Base-by-base conservation (phyloP, 2,113 vertebrate genomes). In the Neodontobutis hainanensis region DNA sequence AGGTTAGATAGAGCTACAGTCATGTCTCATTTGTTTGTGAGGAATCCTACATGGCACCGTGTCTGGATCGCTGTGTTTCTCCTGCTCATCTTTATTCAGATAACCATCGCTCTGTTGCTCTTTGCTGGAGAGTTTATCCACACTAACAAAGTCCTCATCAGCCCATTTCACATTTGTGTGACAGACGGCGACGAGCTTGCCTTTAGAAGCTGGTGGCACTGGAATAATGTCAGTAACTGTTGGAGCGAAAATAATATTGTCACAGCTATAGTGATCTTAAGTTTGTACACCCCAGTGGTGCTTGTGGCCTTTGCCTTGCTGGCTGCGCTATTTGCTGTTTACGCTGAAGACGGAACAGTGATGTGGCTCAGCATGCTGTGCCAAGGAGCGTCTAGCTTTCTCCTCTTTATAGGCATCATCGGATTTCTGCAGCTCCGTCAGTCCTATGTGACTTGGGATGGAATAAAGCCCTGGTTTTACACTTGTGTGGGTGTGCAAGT, bases 281-380 rank as follows among this genome's bases (percentile, higher is more conserved):
- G 48, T 44, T 43, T 83, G 14, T 82, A 75, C 6, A 2, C 32
- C 27, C 68, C 82, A 4, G 0, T 85, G 44, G 70, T 62, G 42
- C 53, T 86, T 0, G 64, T 82, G 47, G 53, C 32, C 15, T 86
- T 89, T 63, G 67, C 76, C 10, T 65, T 82, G 16, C 51, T 89
- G 57, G 56, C 66, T 27, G 9, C 68, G 55, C n/a, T 82, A 34
- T 65, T 81, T 1, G 45, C 70, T 8, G 42, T 42, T 15, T 74
- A 72, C 8, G 27, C 27, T 58, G 58, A 57, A 58, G 77, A 85
- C 36, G 12, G 8, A 73, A 5, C 51, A n/a, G 36, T n/a, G 3
- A 15, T 81, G 16, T 14, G 48, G 43, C 36, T 67, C 0, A 77
- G 85, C 58, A 1, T 14, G 32, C 0, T 5, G 32, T 70, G 57